These are phyloP conservation scores for Papilio elwesi DNA, from an alignment of 2,888 invertebrate genomes.

Conservation along the genomic window DNA sequence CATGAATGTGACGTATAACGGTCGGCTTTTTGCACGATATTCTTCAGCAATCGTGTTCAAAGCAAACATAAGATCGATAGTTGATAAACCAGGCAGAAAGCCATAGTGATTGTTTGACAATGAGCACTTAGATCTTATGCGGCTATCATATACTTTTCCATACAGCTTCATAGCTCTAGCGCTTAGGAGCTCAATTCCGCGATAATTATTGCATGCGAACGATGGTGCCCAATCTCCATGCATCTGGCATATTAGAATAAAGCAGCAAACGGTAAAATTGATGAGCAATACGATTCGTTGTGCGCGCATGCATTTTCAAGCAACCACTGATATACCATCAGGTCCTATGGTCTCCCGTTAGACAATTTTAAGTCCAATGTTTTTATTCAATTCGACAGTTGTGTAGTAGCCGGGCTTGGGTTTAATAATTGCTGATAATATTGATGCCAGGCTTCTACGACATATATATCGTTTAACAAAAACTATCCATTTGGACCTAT, in stretches of 20 bases:
- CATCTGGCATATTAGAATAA: background rate
- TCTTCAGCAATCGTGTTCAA: constrained; percentile 9
- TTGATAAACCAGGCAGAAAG: background rate
- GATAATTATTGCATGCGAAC: constrained; percentile 23
- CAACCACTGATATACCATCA: constrained; percentile 45
- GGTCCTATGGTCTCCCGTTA: constrained; percentile 43
- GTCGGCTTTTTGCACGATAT: background rate
- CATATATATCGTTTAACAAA: background rate
- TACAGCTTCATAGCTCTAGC: constrained; percentile 30
- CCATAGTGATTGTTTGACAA: constrained; percentile 17
- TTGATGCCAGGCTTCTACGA: constrained; percentile 3
- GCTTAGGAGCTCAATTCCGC: constrained; percentile 11
- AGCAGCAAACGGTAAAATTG: background rate
- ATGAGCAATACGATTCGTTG: constrained; percentile 4
- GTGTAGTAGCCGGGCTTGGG: background rate
- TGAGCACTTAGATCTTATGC: constrained; percentile 6
- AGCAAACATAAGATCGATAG: constrained; percentile 8
- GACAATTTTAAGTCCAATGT: constrained; percentile 26
- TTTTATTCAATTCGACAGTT: background rate
- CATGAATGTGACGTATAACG: constrained; percentile 25
- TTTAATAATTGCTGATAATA: background rate
- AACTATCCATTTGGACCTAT: background rate
- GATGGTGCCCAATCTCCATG: constrained; percentile 4
- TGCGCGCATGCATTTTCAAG: constrained; percentile 31
- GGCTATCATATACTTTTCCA: background rate